Evolutionary conservation across 2,797 vertebrate genomes (phyloP).

Genomic region (Epinephelus awoara): DNA sequence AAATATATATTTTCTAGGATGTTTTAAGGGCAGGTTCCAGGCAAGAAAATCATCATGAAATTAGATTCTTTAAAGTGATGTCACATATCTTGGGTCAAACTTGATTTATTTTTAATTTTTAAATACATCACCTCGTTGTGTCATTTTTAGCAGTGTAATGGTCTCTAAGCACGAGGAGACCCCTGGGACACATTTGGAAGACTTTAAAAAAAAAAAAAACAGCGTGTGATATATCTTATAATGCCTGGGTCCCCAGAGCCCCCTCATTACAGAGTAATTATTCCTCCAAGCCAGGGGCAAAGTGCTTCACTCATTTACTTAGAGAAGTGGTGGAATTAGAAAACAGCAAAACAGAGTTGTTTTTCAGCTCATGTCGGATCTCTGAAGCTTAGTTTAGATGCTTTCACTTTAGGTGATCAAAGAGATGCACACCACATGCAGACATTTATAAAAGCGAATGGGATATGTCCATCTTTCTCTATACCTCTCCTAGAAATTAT

Average conservation of each 20-base stretch:
- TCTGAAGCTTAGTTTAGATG: too few species aligned
- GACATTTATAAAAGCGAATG: too few species aligned
- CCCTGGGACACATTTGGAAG: conserved; percentile 34
- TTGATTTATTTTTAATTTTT: not conserved
- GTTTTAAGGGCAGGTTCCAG: not conserved
- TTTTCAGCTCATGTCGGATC: not conserved
- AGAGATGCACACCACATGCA: too few species aligned
- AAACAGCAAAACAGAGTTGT: not conserved
- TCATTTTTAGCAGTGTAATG: conserved; percentile 10
- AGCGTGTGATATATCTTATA: conserved; percentile 33
- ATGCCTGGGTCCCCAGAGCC: conserved; percentile 37
- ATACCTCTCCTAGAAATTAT: not conserved
- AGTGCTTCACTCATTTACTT: conserved; percentile 40
- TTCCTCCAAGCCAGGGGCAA: conserved; percentile 37
- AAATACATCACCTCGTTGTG: too few species aligned
- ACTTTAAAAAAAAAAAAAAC: conserved; percentile 21
- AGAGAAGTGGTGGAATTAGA: conserved; percentile 17
- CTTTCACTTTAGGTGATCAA: too few species aligned
- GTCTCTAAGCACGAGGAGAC: not conserved
- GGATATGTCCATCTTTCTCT: too few species aligned
- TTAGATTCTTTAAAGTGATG: not conserved
- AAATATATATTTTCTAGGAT: not conserved
- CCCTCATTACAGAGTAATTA: conserved; percentile 60
- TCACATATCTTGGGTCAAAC: not conserved
- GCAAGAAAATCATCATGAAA: not conserved